Conservation (phyloP, 2,113 vertebrate species). For the Coptodon rendalli region DNA sequence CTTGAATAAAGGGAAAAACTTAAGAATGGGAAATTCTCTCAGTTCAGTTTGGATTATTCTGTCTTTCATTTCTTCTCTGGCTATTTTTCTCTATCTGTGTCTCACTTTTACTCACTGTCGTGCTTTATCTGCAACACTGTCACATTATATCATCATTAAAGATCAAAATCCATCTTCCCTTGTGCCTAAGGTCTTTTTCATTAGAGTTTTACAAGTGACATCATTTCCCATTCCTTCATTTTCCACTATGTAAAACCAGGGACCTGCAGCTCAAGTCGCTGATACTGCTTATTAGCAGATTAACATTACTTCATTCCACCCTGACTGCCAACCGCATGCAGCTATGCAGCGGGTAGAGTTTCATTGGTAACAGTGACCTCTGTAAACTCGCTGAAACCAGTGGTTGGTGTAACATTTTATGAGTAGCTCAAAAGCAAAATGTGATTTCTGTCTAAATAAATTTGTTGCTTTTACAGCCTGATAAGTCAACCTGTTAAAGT, state of each 20-base stretch:
- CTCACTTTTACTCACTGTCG: background rate
- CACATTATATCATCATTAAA: background rate
- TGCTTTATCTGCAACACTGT: background rate
- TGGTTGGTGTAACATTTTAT: background rate
- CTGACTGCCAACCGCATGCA: background rate
- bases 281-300: conserved; percentile 23
- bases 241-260: conserved; percentile 2
- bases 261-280: background rate
- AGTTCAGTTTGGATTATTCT: background rate
- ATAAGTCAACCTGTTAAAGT: background rate
- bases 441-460: background rate
- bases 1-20: background rate
- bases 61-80: background rate
- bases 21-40: background rate
- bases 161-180: background rate
- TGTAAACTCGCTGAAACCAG: background rate
- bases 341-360: background rate
- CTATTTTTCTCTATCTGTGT: background rate
- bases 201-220: background rate
- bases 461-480: background rate
- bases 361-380: background rate
- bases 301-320: conserved; percentile 3
- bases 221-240: background rate
- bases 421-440: background rate
- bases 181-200: background rate